Evolutionary conservation across 2,113 vertebrate genomes (phyloP).

Genomic region (Centrocercus urophasianus): DNA sequence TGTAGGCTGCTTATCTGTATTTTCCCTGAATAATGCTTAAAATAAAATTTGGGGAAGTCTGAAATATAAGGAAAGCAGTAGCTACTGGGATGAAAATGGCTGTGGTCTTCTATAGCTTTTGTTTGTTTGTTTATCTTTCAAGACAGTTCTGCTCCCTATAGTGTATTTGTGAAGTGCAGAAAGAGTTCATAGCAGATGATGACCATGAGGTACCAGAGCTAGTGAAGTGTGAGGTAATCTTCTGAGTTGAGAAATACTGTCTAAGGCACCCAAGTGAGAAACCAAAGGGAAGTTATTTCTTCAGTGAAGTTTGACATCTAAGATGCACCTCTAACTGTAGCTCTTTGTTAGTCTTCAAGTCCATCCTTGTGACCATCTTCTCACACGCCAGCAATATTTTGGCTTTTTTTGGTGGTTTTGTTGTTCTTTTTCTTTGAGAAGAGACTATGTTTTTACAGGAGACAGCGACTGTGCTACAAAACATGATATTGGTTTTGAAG

Average conservation of each 20-base stretch:
- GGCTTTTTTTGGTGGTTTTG: too few species aligned
- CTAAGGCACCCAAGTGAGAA: constrained; percentile 67
- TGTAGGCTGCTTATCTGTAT: constrained; percentile 14
- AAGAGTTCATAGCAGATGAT: constrained; percentile 77
- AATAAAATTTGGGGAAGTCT: constrained; percentile 38
- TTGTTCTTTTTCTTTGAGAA: neutral
- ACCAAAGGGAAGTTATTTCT: constrained; percentile 69
- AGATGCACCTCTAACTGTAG: constrained; percentile 51
- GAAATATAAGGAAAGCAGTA: constrained; percentile 70
- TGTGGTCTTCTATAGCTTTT: neutral
- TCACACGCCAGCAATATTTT: constrained; percentile 27
- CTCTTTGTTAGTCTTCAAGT: constrained; percentile 54
- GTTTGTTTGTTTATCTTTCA: constrained; percentile 36
- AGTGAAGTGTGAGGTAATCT: constrained; percentile 78
- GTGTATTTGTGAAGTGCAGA: constrained; percentile 69
- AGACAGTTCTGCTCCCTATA: constrained; percentile 63
- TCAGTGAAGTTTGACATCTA: constrained; percentile 64
- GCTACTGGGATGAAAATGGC: constrained; percentile 58
- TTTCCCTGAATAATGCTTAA: constrained; percentile 41
- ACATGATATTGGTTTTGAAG: neutral
- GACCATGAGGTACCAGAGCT: constrained; percentile 65
- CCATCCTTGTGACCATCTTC: constrained; percentile 42
- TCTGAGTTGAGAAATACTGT: constrained; percentile 76
- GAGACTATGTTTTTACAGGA: neutral
- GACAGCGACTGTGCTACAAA: neutral